phyloP scores from a whole-genome alignment of 2,888 invertebrate genomes.

The Drosophila tanythrix region DNA sequence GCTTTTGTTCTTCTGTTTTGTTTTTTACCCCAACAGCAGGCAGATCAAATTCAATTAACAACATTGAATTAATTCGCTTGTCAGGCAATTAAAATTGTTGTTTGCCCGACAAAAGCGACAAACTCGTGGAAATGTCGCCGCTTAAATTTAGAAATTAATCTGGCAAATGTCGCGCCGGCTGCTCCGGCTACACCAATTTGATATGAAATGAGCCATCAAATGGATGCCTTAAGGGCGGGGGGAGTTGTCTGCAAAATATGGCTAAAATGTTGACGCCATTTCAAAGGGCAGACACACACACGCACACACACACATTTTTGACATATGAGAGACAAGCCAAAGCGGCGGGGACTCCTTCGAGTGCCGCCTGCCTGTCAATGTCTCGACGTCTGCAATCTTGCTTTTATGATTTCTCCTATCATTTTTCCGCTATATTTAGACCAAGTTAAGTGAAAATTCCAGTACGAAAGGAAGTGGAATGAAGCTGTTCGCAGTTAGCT shows the following conservation, averaged over 20 bases:
- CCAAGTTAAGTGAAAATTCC: conserved; percentile 65
- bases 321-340: conserved; percentile 56
- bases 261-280: conserved; percentile 64
- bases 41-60: conserved; percentile 85
- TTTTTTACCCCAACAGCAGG: conserved; percentile 61
- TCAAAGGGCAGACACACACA: conserved; percentile 39
- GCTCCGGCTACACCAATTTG: conserved; percentile 57
- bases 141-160: conserved; percentile 80
- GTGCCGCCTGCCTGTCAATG: conserved; percentile 7
- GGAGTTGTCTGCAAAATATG: conserved; percentile 32
- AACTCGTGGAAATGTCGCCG: conserved; percentile 67
- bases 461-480: conserved; percentile 43
- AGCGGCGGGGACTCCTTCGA: conserved; percentile 30
- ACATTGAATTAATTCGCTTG: conserved; percentile 84
- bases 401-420: conserved; percentile 57
- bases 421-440: conserved; percentile 67
- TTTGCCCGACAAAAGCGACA: conserved; percentile 24
- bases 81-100: conserved; percentile 83
- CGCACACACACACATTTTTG: conserved; percentile 29
- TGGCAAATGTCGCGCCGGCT: conserved; percentile 65
- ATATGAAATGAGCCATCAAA: conserved; percentile 72
- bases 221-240: conserved; percentile 6
- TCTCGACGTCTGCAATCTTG: conserved; percentile 36
- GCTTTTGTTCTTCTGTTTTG: conserved; percentile 29
- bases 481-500: conserved; percentile 58